These are phyloP conservation scores for Drepanosiphum platanoidis DNA, from an alignment of 2,888 invertebrate genomes.

Conservation along the genomic window DNA sequence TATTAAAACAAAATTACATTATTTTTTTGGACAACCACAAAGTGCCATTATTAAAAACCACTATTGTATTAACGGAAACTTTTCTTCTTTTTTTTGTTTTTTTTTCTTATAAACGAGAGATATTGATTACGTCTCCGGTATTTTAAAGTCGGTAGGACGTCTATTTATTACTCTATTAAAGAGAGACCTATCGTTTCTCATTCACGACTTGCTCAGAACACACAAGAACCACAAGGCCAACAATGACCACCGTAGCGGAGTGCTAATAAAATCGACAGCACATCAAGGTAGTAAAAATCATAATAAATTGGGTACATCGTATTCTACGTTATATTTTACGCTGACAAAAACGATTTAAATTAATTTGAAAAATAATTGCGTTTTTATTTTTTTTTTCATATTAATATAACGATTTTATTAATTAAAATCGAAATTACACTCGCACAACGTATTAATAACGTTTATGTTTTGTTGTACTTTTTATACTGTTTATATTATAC, in stretches of 20 bases:
- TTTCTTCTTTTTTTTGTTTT: too few species aligned
- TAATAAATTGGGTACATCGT: background rate
- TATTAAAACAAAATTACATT: constrained; percentile 1
- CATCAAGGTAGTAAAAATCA: constrained; percentile 12
- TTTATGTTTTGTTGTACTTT: too few species aligned
- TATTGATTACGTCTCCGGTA: constrained; percentile 31
- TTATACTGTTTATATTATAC: too few species aligned
- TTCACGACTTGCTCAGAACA: constrained; percentile 26
- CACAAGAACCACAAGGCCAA: constrained; percentile 53
- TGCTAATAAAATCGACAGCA: constrained; percentile 36
- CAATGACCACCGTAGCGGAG: constrained; percentile 25
- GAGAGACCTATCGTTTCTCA: constrained; percentile 11
- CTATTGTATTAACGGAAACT: constrained; percentile 11
- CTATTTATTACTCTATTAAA: constrained; percentile 55
- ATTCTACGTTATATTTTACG: background rate
- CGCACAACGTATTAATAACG: too few species aligned
- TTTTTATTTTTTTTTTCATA: too few species aligned
- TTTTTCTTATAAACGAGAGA: constrained; percentile 27
- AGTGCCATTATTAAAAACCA: constrained; percentile 13
- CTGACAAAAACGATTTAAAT: background rate
- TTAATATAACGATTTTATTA: background rate
- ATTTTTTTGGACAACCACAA: constrained; percentile 20
- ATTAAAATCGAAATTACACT: background rate
- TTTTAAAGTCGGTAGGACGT: constrained; percentile 27
- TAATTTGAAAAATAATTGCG: background rate